Conservation (phyloP, 2,888 invertebrate genomes). For the Gastracanthus pulcherrimus region DNA sequence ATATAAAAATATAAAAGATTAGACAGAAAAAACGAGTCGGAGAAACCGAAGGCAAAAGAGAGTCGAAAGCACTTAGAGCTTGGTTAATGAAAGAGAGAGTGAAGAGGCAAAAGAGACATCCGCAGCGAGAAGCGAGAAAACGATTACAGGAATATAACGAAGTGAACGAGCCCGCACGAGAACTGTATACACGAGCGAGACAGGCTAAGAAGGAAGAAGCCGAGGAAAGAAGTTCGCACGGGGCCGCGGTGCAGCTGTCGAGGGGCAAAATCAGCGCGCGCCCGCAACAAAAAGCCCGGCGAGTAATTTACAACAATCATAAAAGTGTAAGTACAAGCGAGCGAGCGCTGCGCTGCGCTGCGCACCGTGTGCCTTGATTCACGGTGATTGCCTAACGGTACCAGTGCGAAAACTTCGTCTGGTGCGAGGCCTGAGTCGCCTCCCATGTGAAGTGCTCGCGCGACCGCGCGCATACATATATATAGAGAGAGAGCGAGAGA, state of each 20-base stretch:
- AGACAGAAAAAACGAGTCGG: constrained; percentile 19
- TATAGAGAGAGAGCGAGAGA: not conserved
- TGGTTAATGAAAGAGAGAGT: constrained; percentile 36
- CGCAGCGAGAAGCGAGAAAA: constrained; percentile 34
- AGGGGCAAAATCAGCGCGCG: constrained; percentile 34
- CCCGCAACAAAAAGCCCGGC: constrained; percentile 56
- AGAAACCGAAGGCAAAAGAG: constrained; percentile 20
- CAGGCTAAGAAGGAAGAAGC: too few relatives aligned
- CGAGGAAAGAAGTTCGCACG: constrained; percentile 25
- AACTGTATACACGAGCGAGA: too few relatives aligned
- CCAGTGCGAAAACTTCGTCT: constrained; percentile 65
- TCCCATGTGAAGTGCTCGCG: constrained; percentile 18
- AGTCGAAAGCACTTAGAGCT: not conserved
- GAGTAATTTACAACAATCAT: constrained; percentile 70
- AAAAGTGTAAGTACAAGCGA: constrained; percentile 66
- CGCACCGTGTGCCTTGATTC: constrained; percentile 66
- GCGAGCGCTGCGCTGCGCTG: constrained; percentile 30
- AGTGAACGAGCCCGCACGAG: too few relatives aligned
- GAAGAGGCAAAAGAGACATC: constrained; percentile 19
- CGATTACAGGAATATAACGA: constrained; percentile 47
- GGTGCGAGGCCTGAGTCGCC: constrained; percentile 30
- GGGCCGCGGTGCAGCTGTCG: not conserved
- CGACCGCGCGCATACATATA: too few relatives aligned
- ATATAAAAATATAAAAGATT: constrained; percentile 28
- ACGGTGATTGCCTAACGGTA: constrained; percentile 71